A percentile compares a stretch with the other conserved stretches of the same genome.
These are phyloP conservation scores for Leptestheria dahalacensis DNA, from an alignment of 1,140 invertebrate genomes.

Conservation along the genomic window DNA sequence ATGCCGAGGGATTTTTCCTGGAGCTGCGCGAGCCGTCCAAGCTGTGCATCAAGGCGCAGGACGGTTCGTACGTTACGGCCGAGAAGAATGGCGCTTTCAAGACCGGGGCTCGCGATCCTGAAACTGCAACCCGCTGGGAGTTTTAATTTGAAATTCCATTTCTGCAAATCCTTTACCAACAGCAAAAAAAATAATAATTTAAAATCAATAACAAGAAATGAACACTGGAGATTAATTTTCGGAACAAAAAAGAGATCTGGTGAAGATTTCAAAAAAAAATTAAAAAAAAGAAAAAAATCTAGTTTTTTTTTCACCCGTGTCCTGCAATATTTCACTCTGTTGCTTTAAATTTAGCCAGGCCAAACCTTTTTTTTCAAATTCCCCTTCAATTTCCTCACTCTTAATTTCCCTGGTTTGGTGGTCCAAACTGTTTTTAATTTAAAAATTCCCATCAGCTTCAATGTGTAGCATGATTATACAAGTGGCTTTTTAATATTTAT, in stretches of 20 bases:
- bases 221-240: too few relatives aligned
- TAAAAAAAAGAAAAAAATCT: background rate
- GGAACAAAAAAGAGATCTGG: background rate
- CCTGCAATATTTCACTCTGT: background rate
- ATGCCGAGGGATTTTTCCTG: conserved; percentile 75
- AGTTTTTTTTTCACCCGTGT: background rate
- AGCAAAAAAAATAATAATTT: too few relatives aligned
- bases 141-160: too few relatives aligned
- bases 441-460: too few relatives aligned
- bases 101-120: conserved; percentile 58
- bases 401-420: too few relatives aligned
- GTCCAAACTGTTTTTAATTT: background rate
- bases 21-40: conserved; percentile 82
- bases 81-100: conserved; percentile 88
- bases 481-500: too few relatives aligned
- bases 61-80: conserved; percentile 68
- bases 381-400: background rate
- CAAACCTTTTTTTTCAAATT: background rate
- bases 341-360: background rate
- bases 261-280: too few relatives aligned
- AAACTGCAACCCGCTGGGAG: conserved; percentile 80
- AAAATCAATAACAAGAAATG: too few relatives aligned
- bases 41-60: conserved; percentile 67
- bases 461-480: too few relatives aligned
- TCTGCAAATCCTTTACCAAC: too few relatives aligned